phyloP scores from a whole-genome alignment of 2,797 vertebrate genomes.

The Podarcis lilfordi region DNA sequence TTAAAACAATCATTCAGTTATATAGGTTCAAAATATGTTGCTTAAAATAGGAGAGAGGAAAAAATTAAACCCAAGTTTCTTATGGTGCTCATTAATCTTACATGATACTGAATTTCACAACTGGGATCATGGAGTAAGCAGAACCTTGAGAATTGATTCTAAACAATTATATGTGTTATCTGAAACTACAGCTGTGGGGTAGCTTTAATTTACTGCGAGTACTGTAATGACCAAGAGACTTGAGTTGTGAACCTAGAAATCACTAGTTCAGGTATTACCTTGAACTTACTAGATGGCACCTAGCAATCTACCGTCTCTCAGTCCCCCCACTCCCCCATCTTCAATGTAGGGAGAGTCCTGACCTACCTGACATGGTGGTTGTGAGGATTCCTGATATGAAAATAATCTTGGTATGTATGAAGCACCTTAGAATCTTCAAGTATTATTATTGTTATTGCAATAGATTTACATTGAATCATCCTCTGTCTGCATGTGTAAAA shows the following conservation, averaged over 20 bases:
- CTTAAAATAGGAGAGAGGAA: background rate
- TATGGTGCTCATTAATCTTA: background rate
- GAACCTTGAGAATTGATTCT: background rate
- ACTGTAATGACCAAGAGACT: background rate
- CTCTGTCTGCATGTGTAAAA: slow-evolving; percentile 24
- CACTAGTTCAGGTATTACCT: background rate
- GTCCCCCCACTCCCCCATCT: background rate
- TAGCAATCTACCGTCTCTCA: background rate
- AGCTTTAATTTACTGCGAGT: background rate
- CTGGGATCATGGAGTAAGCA: background rate
- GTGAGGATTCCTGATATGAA: background rate
- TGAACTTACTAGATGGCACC: background rate
- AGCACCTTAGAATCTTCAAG: background rate
- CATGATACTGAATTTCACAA: background rate
- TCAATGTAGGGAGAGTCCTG: background rate
- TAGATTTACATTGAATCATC: slow-evolving; percentile 46
- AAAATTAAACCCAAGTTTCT: background rate
- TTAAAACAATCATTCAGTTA: background rate
- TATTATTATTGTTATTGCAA: background rate
- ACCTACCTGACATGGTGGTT: background rate
- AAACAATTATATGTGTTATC: background rate
- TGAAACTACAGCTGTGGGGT: background rate
- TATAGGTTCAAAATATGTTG: background rate
- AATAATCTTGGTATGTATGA: background rate
- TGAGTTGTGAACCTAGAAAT: background rate